These are phyloP conservation scores for Lucinisca nassula DNA, from an alignment of 2,888 invertebrate genomes.

Conservation along the genomic window DNA sequence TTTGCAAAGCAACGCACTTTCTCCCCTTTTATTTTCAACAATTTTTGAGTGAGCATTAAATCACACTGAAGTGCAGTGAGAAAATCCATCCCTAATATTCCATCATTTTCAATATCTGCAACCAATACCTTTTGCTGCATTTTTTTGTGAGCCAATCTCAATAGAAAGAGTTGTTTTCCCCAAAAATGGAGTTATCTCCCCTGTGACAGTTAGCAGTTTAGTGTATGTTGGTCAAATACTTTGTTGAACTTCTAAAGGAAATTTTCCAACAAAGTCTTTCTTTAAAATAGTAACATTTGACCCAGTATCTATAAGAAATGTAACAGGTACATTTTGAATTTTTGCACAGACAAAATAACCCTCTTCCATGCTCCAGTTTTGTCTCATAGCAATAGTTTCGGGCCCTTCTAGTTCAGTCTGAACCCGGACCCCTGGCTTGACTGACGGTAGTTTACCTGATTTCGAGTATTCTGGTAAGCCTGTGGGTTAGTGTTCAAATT, in stretches of 20 bases:
- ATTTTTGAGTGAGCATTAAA: background rate
- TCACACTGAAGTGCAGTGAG: background rate
- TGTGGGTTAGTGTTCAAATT: background rate
- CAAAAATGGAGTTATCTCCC: slow-evolving; percentile 38
- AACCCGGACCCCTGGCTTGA: slow-evolving; percentile 30
- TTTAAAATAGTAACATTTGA: slow-evolving; percentile 31
- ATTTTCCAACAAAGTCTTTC: background rate
- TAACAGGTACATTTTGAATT: background rate
- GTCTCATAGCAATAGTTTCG: background rate
- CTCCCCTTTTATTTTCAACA: background rate
- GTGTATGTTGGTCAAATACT: background rate
- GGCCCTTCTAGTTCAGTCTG: slow-evolving; percentile 21
- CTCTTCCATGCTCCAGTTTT: slow-evolving; percentile 13
- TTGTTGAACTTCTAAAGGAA: background rate
- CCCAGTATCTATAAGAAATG: slow-evolving; percentile 39
- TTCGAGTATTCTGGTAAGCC: background rate
- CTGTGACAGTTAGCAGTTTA: slow-evolving; percentile 37
- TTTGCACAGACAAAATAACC: slow-evolving; percentile 20
- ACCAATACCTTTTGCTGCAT: slow-evolving; percentile 14
- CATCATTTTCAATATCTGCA: background rate
- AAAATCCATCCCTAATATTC: background rate
- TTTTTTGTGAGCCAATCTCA: background rate
- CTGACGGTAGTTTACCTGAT: slow-evolving; percentile 13
- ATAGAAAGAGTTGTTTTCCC: slow-evolving; percentile 27
- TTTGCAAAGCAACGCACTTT: background rate